These are phyloP conservation scores for Ginglymostoma cirratum DNA, from an alignment of 2,113 vertebrate species.

Conservation along the genomic window DNA sequence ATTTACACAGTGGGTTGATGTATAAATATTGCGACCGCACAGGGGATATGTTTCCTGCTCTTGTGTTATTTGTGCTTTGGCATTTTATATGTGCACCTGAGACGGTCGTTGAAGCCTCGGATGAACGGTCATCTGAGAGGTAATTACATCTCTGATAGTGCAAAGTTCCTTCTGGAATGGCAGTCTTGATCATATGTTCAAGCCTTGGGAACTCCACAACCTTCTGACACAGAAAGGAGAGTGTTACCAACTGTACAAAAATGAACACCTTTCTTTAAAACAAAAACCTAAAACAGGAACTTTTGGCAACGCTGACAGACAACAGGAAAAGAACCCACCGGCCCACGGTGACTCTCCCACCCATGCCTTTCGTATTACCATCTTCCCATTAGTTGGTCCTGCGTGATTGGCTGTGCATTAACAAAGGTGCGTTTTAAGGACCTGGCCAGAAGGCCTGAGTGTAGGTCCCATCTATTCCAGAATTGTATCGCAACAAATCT, in stretches of 20 bases:
- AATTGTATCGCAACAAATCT: too few relatives aligned
- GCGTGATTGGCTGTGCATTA: too few relatives aligned
- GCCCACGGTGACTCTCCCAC: neutral
- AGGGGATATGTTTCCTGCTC: neutral
- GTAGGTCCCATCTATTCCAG: too few relatives aligned
- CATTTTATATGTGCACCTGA: neutral
- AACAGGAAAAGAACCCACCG: neutral
- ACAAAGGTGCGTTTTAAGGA: too few relatives aligned
- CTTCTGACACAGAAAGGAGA: neutral
- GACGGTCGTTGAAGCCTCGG: neutral
- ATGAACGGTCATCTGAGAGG: neutral
- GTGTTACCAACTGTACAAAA: too few relatives aligned
- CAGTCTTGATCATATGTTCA: neutral
- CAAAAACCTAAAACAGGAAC: neutral
- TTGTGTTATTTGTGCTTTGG: neutral
- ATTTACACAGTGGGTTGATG: neutral
- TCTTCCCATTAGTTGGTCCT: too few relatives aligned
- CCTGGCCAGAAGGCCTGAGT: too few relatives aligned
- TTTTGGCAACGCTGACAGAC: neutral
- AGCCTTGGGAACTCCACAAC: neutral
- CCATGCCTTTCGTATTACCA: neutral
- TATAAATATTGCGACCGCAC: neutral
- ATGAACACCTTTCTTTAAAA: neutral
- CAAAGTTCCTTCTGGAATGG: neutral
- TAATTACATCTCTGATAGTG: neutral